phyloP scores from a whole-genome alignment of 1,140 invertebrate genomes.

The Ceratoteleas bidentatus region DNA sequence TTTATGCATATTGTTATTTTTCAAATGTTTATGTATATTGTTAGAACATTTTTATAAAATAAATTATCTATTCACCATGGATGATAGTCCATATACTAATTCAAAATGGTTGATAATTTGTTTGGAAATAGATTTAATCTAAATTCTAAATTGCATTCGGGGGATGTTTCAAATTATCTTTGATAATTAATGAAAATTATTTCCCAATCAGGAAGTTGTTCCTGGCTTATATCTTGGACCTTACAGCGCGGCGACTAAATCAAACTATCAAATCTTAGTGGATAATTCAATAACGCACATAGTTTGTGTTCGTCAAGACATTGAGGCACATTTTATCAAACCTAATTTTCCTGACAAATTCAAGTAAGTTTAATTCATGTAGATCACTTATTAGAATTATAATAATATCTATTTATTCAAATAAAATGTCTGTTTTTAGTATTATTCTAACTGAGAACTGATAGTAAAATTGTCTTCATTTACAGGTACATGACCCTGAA shows the following conservation, averaged over 20 bases:
- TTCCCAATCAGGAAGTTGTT: slow-evolving; percentile 83
- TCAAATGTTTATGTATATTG: too few species aligned
- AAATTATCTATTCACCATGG: too few species aligned
- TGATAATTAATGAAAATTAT: slow-evolving; percentile 41
- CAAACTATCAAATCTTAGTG: slow-evolving; percentile 81
- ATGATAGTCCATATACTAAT: too few species aligned
- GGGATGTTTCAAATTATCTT: slow-evolving; percentile 10
- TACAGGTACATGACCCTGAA: slow-evolving; percentile 86
- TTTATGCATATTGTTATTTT: too few species aligned
- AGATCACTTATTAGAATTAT: background rate
- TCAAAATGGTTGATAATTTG: too few species aligned
- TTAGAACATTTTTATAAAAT: too few species aligned
- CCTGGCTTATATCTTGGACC: slow-evolving; percentile 87
- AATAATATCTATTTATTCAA: background rate
- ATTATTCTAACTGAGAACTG: too few species aligned
- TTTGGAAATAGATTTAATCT: background rate
- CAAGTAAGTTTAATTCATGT: slow-evolving; percentile 76
- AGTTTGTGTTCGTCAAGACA: slow-evolving; percentile 85
- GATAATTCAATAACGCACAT: slow-evolving; percentile 86
- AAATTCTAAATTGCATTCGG: slow-evolving; percentile 6
- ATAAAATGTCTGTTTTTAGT: too few species aligned
- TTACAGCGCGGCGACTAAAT: slow-evolving; percentile 83
- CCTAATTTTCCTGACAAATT: slow-evolving; percentile 86
- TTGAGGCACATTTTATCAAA: slow-evolving; percentile 85
- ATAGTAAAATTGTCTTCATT: slow-evolving; percentile 57